Base-by-base conservation (phyloP, 2,113 vertebrate genomes). In the Raja brachyura region DNA sequence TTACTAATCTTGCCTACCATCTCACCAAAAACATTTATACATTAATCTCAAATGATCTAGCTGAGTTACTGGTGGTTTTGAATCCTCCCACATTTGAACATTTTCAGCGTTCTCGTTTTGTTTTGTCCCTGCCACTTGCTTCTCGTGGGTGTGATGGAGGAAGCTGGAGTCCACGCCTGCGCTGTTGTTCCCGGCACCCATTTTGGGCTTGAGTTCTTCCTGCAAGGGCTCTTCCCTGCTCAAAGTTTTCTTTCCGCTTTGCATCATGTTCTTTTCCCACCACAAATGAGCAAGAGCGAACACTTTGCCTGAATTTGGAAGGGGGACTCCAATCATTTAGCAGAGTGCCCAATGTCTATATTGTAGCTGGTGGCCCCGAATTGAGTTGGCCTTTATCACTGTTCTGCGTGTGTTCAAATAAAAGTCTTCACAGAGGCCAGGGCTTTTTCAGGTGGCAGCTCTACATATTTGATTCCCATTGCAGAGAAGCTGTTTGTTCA, bases 401-500 rank as follows among this genome's bases (percentile, higher is more conserved):
- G 68, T 48, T 74, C 73, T 22, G 39, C 73, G 39, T 39, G 68
- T 18, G 22, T 74, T 73, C 13, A 74, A 54, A 92, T 28, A 11
- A 74, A 92, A 48, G 20, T 88, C 73, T 83, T 68, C 68, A 56
- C 20, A 25, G 39, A 54, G 11, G 63, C 39, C 54, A 54, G 31
- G 39, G 22, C 59, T 93, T 77, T 39, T 70, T 73, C 16, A 73
- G 74, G 86, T 93, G 81, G 63, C 8, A 88, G 13, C 63, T 88
- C 56, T 9, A 25, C 54, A 86, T 11, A 16, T 77, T 90, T 73
- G 56, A 56, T 73, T 93, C 68, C 4, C 90, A 78, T 78, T 76
- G 85, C 39, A 86, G 59, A 33, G 83, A 90, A 88, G 83, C 93
- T 77, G 85, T 86, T 59, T 73, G 33, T 93, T 93, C 90, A 78